A percentile compares a stretch with the other conserved stretches of the same genome.
Evolutionary conservation across 2,797 vertebrate species (phyloP).

Genomic region (Ara ararauna): DNA sequence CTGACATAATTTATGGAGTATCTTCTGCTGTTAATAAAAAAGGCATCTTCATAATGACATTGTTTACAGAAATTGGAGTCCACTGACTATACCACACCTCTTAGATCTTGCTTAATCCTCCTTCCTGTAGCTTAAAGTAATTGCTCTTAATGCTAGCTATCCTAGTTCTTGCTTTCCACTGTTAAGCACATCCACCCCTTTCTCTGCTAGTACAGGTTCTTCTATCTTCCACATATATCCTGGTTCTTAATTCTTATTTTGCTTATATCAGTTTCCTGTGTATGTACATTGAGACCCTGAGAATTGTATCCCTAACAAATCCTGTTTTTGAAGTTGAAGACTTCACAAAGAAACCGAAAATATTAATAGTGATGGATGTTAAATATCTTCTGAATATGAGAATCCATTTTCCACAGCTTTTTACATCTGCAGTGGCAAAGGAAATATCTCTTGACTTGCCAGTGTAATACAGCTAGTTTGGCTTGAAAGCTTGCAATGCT

Average conservation of each 20-base stretch:
- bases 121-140: background rate
- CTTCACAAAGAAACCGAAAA: background rate
- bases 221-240: background rate
- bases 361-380: background rate
- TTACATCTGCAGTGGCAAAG: background rate
- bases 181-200: background rate
- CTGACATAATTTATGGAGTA: background rate
- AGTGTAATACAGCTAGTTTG: background rate
- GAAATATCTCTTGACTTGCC: background rate
- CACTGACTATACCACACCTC: background rate
- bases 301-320: background rate
- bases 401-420: background rate
- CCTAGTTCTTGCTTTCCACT: background rate
- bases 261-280: background rate
- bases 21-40: background rate
- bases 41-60: background rate
- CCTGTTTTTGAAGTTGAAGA: background rate
- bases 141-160: background rate
- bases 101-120: constrained; percentile 14
- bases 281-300: background rate
- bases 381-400: background rate
- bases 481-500: background rate
- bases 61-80: background rate
- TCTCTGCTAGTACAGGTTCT: background rate
- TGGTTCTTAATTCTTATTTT: background rate